Evolutionary conservation across 2,888 invertebrate species (phyloP).

Genomic region (Drosophila flavopinicola): DNA sequence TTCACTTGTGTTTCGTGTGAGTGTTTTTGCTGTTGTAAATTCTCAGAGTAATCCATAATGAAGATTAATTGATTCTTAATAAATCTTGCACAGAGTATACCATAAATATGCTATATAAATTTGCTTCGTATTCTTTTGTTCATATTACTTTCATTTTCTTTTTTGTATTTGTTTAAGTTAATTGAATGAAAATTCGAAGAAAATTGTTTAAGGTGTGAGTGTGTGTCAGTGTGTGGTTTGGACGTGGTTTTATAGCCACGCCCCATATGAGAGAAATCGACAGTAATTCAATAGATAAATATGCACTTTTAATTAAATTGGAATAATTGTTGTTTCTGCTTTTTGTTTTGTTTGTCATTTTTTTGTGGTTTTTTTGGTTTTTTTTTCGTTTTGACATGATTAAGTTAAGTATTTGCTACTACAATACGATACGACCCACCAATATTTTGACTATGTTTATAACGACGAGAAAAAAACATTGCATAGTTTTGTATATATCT

Average conservation of each 20-base stretch:
- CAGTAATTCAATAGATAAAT: constrained; percentile 69
- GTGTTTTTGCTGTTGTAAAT: constrained; percentile 59
- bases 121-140: constrained; percentile 43
- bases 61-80: constrained; percentile 75
- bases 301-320: constrained; percentile 70
- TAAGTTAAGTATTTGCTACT: constrained; percentile 74
- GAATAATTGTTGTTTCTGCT: constrained; percentile 52
- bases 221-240: constrained; percentile 10
- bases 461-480: constrained; percentile 69
- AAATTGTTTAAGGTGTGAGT: constrained; percentile 44
- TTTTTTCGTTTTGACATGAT: constrained; percentile 39
- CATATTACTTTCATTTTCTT: constrained; percentile 20
- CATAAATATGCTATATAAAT: constrained; percentile 74
- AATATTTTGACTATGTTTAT: constrained; percentile 72
- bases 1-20: constrained; percentile 42
- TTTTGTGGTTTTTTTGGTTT: constrained; percentile 18
- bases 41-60: constrained; percentile 76
- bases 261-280: constrained; percentile 56
- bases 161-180: constrained; percentile 41
- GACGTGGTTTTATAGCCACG: constrained; percentile 11
- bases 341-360: too few species aligned
- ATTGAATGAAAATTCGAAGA: constrained; percentile 68
- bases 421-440: constrained; percentile 69
- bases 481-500: constrained; percentile 51
- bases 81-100: constrained; percentile 77